Percentiles rank a stretch among this genome's conserved stretches.
These are phyloP conservation scores for Callorhinus ursinus DNA, from an alignment of 2,113 vertebrate species.

Conservation along the genomic window DNA sequence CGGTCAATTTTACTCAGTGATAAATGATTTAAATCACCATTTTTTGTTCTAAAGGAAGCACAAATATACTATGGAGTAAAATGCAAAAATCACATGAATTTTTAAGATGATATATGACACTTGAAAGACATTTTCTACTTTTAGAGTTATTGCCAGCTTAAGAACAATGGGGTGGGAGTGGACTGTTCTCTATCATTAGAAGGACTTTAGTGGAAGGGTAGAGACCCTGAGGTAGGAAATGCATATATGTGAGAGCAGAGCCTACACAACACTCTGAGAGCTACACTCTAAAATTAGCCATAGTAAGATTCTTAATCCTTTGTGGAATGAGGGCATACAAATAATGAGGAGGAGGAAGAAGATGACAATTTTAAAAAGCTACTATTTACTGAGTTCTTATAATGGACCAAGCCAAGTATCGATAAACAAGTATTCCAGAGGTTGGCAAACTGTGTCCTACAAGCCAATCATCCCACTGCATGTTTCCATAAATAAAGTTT, in stretches of 20 bases:
- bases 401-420: not conserved
- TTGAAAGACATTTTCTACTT: not conserved
- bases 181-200: not conserved
- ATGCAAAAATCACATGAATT: not conserved
- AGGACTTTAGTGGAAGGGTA: not conserved
- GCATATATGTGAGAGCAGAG: not conserved
- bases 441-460: not conserved
- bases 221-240: not conserved
- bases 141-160: not conserved
- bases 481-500: not conserved
- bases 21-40: not conserved
- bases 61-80: not conserved
- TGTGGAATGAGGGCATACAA: not conserved
- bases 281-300: not conserved
- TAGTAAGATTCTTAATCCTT: not conserved
- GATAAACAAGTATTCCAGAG: not conserved
- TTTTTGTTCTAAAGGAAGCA: not conserved
- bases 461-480: not conserved
- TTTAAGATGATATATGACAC: constrained; percentile 37
- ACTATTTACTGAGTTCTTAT: not conserved
- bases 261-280: not conserved
- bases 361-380: not conserved
- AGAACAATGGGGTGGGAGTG: not conserved
- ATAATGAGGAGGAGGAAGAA: not conserved
- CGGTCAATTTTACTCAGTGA: not conserved